Base-by-base conservation (phyloP, 2,797 vertebrate genomes). In the Alfaro cultratus region DNA sequence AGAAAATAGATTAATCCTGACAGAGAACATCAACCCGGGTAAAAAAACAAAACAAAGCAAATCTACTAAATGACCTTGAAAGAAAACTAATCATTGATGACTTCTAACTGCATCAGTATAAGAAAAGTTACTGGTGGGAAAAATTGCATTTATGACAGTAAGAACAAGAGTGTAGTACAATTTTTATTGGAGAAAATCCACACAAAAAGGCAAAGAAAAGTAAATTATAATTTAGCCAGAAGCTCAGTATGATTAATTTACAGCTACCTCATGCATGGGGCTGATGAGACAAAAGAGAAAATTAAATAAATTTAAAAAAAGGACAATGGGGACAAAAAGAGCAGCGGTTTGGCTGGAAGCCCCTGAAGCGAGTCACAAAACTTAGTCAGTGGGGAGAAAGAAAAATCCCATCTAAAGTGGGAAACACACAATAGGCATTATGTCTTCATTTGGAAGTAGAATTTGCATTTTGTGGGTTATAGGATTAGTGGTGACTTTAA, bases 331-430 rank as follows among this genome's bases (percentile, higher is more conserved):
- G 64, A 68, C 4, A 46, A 41, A 82, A 75, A 73, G 29, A 78
- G 77, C 53, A 70, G 57, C 1, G n/a, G 39, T 87, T 88, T 86
- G 70, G 79, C 87, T 86, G 68, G 45, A 79, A 46, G 21, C 4
- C 86, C 90, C 92, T 87, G 51, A 82, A 88, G 90, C 86, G 73
- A 86, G 76, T 76, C 39, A 39, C 73, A 78, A 84, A 89, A 84
- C 84, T 18, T 34, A 91, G 85, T 85, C 86, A 87, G 36, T 79
- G 47, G 76, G 75, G 46, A 21, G n/a, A 39, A 79, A 80, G 67
- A 47, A 79, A 88, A 92, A 83, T 88, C 67, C 74, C 70, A 83
- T 86, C 87, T 77, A 82, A 67, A 74, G 60, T 70, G 68, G 71
- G 78, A 71, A 78, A 87, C 76, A 82, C 79, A 85, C 77, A 83